A percentile compares a stretch with the other conserved stretches of the same genome.
Conservation (phyloP, 2,797 vertebrate genomes). For the Artibeus jamaicensis region DNA sequence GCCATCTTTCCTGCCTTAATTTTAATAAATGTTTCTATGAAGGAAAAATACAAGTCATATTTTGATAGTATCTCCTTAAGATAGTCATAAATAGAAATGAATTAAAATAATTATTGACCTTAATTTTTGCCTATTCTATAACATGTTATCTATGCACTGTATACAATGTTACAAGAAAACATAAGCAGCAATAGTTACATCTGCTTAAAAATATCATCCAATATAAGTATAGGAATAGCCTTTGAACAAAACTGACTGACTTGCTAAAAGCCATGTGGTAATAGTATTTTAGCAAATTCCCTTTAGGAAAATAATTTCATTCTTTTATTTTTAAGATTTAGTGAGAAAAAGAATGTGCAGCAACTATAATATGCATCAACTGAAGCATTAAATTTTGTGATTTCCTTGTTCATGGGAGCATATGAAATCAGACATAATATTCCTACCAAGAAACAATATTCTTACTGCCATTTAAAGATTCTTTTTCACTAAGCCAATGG, state of each 20-base stretch:
- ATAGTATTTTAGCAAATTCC: neutral
- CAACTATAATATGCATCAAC: conserved; percentile 14
- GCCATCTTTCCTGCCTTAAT: neutral
- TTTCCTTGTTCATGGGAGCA: conserved; percentile 44
- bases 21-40: neutral
- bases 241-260: neutral
- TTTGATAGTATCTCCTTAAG: neutral
- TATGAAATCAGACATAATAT: conserved; percentile 50
- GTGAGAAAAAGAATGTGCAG: conserved; percentile 9
- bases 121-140: neutral
- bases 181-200: neutral
- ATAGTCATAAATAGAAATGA: neutral
- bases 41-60: neutral
- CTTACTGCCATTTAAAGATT: conserved; percentile 12
- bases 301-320: conserved; percentile 2
- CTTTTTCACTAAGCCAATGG: conserved; percentile 26
- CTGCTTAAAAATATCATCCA: neutral
- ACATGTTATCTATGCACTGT: neutral
- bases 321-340: conserved; percentile 41
- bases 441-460: conserved; percentile 2
- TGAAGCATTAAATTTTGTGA: conserved; percentile 57
- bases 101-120: neutral
- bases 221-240: neutral
- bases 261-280: neutral
- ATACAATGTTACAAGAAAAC: neutral